These are phyloP conservation scores for Heliothis peltigera DNA, from an alignment of 2,888 invertebrate genomes.

Conservation along the genomic window DNA sequence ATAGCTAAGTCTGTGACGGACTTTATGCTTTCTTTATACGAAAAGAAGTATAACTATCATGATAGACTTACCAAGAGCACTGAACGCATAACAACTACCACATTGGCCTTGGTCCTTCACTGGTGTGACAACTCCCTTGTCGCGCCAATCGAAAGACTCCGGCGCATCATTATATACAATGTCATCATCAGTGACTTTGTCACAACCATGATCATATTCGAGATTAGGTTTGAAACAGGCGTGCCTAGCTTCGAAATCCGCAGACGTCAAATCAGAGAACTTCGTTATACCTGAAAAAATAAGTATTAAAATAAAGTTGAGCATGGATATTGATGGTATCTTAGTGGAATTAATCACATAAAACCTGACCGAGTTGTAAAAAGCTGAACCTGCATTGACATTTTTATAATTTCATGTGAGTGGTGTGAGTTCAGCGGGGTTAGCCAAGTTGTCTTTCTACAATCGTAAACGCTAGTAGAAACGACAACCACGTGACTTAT, in stretches of 20 bases:
- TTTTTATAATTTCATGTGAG: no score
- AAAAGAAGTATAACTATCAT: no score
- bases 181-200: slow-evolving; percentile 1
- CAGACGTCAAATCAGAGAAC: slow-evolving; percentile 26
- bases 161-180: slow-evolving; percentile 44
- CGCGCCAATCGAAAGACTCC: slow-evolving; percentile 92
- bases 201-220: not conserved
- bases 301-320: no score
- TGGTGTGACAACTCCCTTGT: slow-evolving; percentile 92
- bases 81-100: slow-evolving; percentile 94
- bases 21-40: not conserved
- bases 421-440: no score
- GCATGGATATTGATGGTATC: no score
- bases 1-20: no score
- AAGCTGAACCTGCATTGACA: no score
- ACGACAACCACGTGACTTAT: no score
- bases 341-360: no score
- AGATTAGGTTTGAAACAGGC: not conserved
- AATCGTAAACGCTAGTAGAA: no score
- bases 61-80: slow-evolving; percentile 53
- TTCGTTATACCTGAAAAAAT: slow-evolving; percentile 37
- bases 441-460: no score
- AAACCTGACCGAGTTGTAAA: no score
- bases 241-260: slow-evolving; percentile 23
- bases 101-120: slow-evolving; percentile 94